Conservation (phyloP, 2,113 vertebrate species). For the Phalacrocorax carbo region DNA sequence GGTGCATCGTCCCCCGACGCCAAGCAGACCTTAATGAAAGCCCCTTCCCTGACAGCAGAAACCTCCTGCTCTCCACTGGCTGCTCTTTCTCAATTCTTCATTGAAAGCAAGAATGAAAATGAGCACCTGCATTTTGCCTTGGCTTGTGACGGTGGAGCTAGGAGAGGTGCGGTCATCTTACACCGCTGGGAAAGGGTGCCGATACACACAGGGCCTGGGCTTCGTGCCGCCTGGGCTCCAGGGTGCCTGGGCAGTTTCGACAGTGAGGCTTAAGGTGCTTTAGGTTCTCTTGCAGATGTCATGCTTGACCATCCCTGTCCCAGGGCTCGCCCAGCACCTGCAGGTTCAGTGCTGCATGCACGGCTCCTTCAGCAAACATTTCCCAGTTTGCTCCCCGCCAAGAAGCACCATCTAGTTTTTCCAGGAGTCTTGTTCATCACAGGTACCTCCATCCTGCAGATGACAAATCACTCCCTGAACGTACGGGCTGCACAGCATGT, state of each 20-base stretch:
- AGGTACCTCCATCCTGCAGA: constrained; percentile 16
- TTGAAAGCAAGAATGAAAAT: not conserved
- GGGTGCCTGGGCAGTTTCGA: accelerated
- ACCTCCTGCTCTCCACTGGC: not conserved
- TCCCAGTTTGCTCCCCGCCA: not conserved
- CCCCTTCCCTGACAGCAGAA: not conserved
- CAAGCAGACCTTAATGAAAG: not conserved
- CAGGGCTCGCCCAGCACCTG: not conserved
- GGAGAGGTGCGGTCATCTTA: accelerated
- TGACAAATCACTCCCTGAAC: constrained; percentile 49
- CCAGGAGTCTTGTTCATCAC: not conserved
- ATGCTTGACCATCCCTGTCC: not conserved
- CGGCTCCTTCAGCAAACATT: not conserved
- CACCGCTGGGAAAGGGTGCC: not conserved
- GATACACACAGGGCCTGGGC: not conserved
- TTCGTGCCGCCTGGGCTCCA: not conserved
- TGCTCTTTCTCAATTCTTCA: not conserved
- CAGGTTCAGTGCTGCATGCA: accelerated
- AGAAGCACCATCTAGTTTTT: not conserved
- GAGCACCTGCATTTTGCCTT: not conserved
- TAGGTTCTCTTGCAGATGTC: not conserved
- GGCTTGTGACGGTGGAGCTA: not conserved
- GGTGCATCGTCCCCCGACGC: not conserved
- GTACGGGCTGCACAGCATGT: not conserved
- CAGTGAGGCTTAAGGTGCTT: not conserved